These are phyloP conservation scores for Eospalax fontanierii DNA, from an alignment of 2,797 vertebrate species.

Conservation along the genomic window DNA sequence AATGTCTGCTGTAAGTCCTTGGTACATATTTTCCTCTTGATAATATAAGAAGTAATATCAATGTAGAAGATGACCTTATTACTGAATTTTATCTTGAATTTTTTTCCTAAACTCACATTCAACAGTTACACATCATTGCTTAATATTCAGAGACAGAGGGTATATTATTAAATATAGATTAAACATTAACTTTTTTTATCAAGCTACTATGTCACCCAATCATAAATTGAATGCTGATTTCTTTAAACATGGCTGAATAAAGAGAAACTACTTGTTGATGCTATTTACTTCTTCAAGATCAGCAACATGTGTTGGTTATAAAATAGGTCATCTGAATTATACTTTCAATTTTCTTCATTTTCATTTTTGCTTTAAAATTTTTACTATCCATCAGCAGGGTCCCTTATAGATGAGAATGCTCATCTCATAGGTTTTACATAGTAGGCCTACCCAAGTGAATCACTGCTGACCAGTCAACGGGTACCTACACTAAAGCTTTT, in stretches of 20 bases:
- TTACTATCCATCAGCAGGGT: conserved; percentile 76
- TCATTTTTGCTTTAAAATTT: conserved; percentile 79
- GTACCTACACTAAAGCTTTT: conserved; percentile 79
- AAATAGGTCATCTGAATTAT: conserved; percentile 81
- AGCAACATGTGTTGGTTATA: conserved; percentile 69
- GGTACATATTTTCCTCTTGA: neutral
- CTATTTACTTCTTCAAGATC: conserved; percentile 68
- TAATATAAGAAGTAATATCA: conserved; percentile 3
- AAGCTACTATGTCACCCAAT: conserved; percentile 9
- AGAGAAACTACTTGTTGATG: conserved; percentile 69
- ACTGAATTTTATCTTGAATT: conserved; percentile 54
- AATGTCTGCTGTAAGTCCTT: neutral
- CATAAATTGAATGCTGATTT: conserved; percentile 47
- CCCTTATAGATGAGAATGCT: conserved; percentile 81
- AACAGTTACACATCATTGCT: neutral
- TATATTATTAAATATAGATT: conserved; percentile 7
- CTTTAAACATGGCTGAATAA: conserved; percentile 63
- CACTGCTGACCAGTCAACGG: conserved; percentile 65
- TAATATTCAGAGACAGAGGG: neutral
- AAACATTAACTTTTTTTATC: conserved; percentile 20
- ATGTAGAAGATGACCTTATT: neutral
- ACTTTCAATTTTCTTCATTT: conserved; percentile 80
- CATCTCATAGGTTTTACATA: conserved; percentile 84
- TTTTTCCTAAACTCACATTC: conserved; percentile 10
- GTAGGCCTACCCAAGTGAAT: conserved; percentile 84